A percentile compares a stretch with the other conserved stretches of the same genome.
Evolutionary conservation across 2,888 invertebrate genomes (phyloP).

Genomic region (Mesochorus sp.): DNA sequence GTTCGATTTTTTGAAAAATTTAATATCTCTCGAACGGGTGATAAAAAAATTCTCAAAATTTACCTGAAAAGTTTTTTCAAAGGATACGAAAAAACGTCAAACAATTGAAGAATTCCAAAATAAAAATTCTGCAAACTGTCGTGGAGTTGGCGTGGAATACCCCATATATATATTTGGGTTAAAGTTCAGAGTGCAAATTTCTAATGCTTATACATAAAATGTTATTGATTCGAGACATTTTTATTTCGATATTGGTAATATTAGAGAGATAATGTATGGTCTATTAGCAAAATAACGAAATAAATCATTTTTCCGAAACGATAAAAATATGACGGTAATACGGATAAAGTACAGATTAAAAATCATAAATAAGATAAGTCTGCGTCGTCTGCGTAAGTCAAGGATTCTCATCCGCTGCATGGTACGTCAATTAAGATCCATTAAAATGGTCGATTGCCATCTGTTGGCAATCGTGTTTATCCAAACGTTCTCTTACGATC

Average conservation of each 20-base stretch:
- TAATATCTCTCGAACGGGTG: too few relatives aligned
- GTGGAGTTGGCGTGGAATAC: too few relatives aligned
- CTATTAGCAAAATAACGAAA: neutral
- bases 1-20: too few relatives aligned
- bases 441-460: slow-evolving; percentile 25
- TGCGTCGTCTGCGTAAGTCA: too few relatives aligned
- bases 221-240: neutral
- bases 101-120: slow-evolving; percentile 47
- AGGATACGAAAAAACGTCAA: slow-evolving; percentile 43
- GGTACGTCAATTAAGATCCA: slow-evolving; percentile 14
- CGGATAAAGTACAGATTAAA: neutral
- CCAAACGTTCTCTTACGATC: neutral
- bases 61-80: too few relatives aligned
- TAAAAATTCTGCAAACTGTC: too few relatives aligned
- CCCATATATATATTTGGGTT: too few relatives aligned
- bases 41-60: too few relatives aligned
- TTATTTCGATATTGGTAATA: neutral
- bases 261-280: too few relatives aligned
- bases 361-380: slow-evolving; percentile 12
- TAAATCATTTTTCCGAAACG: neutral
- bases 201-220: neutral
- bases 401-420: too few relatives aligned
- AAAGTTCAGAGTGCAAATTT: slow-evolving; percentile 2
- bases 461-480: slow-evolving; percentile 18
- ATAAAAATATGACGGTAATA: neutral